These are phyloP conservation scores for Cylindroiulus punctatus DNA, from an alignment of 2,888 invertebrate species.

Conservation along the genomic window DNA sequence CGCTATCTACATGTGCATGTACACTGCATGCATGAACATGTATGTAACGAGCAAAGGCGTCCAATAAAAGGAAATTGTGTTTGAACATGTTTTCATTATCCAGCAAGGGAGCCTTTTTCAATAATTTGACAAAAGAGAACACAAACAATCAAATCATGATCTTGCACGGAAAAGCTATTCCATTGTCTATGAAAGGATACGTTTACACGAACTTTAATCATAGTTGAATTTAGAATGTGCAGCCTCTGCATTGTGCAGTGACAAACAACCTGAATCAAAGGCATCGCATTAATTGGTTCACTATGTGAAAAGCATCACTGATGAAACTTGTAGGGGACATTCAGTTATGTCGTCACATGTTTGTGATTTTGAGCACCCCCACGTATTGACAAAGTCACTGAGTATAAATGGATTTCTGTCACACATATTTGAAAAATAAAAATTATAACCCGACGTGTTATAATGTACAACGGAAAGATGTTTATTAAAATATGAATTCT, in stretches of 20 bases:
- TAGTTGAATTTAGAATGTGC: background rate
- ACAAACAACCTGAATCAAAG: background rate
- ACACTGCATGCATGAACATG: background rate
- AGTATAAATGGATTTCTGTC: no score
- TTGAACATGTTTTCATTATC: conserved; percentile 37
- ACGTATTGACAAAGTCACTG: no score
- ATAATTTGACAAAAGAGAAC: conserved; percentile 13
- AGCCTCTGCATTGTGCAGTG: background rate
- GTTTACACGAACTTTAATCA: background rate
- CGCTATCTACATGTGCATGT: background rate
- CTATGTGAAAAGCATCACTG: conserved; percentile 6
- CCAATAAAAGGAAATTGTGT: conserved; percentile 14
- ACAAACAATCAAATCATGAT: conserved; percentile 23
- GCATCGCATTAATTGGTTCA: background rate
- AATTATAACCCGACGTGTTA: no score
- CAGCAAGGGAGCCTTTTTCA: conserved; percentile 10
- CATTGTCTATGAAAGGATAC: conserved; percentile 7
- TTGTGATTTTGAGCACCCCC: no score
- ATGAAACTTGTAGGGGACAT: background rate
- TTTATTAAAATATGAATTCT: no score
- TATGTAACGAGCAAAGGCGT: background rate
- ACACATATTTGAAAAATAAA: no score
- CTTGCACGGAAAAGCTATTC: background rate
- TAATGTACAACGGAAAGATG: no score
- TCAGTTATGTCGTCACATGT: no score